A percentile compares a stretch with the other conserved stretches of the same genome.
phyloP scores from a whole-genome alignment of 1,140 invertebrate species.

The Cydia splendana region DNA sequence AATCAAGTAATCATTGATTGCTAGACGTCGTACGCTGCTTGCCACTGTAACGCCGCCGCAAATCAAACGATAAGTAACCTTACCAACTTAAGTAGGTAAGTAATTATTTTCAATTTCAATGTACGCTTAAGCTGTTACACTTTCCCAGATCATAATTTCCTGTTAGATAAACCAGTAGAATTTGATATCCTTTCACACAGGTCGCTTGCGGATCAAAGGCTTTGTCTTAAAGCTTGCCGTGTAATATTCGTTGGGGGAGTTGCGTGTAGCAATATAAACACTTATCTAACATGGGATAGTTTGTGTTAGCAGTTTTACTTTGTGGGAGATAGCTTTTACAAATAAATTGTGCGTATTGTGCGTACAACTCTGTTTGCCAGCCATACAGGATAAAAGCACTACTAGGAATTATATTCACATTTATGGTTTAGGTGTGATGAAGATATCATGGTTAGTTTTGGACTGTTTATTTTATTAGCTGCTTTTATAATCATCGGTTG shows the following conservation, averaged over 20 bases:
- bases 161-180: constrained; percentile 27
- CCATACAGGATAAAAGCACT: too few relatives aligned
- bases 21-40: neutral
- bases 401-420: too few relatives aligned
- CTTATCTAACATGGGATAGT: neutral
- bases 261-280: constrained; percentile 22
- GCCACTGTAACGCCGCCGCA: neutral
- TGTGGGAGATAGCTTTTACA: neutral
- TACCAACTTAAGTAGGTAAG: neutral
- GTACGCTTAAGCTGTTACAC: constrained; percentile 26
- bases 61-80: neutral
- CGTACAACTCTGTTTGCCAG: neutral
- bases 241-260: constrained; percentile 24
- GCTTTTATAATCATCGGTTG: too few relatives aligned
- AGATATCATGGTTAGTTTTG: too few relatives aligned
- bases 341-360: neutral
- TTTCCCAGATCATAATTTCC: constrained; percentile 31
- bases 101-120: constrained; percentile 15
- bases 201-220: constrained; percentile 30
- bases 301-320: constrained; percentile 10
- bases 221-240: constrained; percentile 10
- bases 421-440: too few relatives aligned
- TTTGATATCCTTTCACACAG: constrained; percentile 29
- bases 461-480: too few relatives aligned
- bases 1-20: constrained; percentile 23